Conservation (phyloP, 1,140 invertebrate species). For the Drosophila ohnishii region DNA sequence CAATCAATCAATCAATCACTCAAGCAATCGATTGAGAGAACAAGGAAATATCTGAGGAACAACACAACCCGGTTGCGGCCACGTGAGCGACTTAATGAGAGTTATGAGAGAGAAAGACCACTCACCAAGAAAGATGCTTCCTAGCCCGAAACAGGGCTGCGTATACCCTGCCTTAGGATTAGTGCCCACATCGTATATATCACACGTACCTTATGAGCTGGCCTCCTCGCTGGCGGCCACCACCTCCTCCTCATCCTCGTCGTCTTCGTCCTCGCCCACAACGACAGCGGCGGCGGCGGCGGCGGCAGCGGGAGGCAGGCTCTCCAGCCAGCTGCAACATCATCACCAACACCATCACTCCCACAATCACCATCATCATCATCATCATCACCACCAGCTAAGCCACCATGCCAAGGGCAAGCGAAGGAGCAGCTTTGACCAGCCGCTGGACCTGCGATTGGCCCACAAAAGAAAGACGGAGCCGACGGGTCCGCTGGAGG, state of each 20-base stretch:
- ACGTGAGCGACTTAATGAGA: conserved; percentile 48
- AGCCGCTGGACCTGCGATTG: conserved; percentile 92
- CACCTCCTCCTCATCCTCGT: conserved; percentile 11
- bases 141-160: conserved; percentile 88
- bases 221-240: conserved; percentile 69
- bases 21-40: conserved; percentile 7
- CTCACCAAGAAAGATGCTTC: conserved; percentile 89
- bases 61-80: conserved; percentile 22
- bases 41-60: conserved; percentile 20
- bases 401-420: conserved; percentile 63
- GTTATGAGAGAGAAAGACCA: conserved; percentile 92
- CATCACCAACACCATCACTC: conserved; percentile 30
- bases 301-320: neutral
- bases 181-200: conserved; percentile 83
- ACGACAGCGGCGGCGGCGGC: conserved; percentile 46
- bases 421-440: conserved; percentile 85
- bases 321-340: conserved; percentile 17
- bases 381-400: conserved; percentile 39
- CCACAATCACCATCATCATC: conserved; percentile 39
- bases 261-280: conserved; percentile 40
- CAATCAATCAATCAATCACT: conserved; percentile 17
- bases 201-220: conserved; percentile 83
- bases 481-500: conserved; percentile 52
- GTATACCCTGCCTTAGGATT: conserved; percentile 87
- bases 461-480: conserved; percentile 87